Base-by-base conservation (phyloP, 1,140 invertebrate genomes). In the Drosophila punjabiensis region DNA sequence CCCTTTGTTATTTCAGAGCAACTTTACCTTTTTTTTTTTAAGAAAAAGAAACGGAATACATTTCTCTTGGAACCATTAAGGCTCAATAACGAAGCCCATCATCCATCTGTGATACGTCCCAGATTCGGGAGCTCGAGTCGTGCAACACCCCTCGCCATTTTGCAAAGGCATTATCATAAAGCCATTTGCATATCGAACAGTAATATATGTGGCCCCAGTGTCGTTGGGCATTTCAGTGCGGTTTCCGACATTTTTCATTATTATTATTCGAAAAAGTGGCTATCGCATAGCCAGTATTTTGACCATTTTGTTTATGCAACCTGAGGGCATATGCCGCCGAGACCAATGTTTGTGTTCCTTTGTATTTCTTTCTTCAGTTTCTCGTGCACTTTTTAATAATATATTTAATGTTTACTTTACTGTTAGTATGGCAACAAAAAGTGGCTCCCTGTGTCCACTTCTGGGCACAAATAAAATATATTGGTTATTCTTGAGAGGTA, bases 301-400 rank as follows among this genome's bases (percentile, higher is more conserved):
- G 47, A 39, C 65, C 65, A 71, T 55, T 71, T 71, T 71, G 68
- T 56, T 71, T 71, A 55, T 71, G 68, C 68, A 71, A 39, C 68
- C 68, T 67, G 50, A 47, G 68, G 68, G 63, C 50, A 47, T 37
- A 48, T 45, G 20, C 63, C 55, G 10, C 20, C 35, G 55, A 68
- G 48, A 37, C 28, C 24, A 56, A 37, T 52, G 61, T 69, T 63
- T 69, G 18, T 13, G 24, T 41, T 64, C 41, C 60, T 64, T 16
- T 47, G 35, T 68, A 71, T 71, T 71, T 56, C 39, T 66, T 43
- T 67, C 64, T 13, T 55, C 33, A 45, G 10, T 39, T 56, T 71
- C 33, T 52, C 28, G 37, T 70, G 61, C 67, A 67, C 30, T 45
- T 67, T 70, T 56, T 68, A 70, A 70, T 70, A 66, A 55, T 37